Percentiles rank a stretch among this genome's conserved stretches.
These are phyloP conservation scores for Ambastaia sidthimunki DNA, from an alignment of 2,797 vertebrate genomes.

Conservation along the genomic window DNA sequence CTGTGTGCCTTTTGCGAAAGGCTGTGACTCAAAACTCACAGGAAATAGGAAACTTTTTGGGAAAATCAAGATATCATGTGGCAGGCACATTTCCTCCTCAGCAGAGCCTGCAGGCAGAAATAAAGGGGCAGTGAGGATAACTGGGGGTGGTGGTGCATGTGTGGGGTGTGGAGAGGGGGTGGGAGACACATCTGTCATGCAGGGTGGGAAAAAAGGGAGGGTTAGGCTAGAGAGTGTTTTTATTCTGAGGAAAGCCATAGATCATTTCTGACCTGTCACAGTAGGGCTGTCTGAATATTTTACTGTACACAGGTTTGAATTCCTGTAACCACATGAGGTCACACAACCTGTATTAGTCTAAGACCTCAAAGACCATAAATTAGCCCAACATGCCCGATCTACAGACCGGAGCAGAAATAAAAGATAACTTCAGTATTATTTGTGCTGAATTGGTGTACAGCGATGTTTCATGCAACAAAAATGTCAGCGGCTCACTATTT, in stretches of 20 bases:
- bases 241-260: constrained; percentile 56
- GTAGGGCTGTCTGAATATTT: constrained; percentile 55
- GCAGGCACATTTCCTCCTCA: constrained; percentile 57
- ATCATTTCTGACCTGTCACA: constrained; percentile 57
- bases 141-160: constrained; percentile 1
- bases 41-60: constrained; percentile 59
- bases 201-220: constrained; percentile 61
- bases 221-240: constrained; percentile 57
- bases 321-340: constrained; percentile 44
- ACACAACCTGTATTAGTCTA: constrained; percentile 20
- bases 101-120: constrained; percentile 47
- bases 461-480: no score
- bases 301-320: constrained; percentile 50
- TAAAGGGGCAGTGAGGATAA: constrained; percentile 49
- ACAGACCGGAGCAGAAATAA: background rate
- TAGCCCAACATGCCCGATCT: constrained; percentile 4
- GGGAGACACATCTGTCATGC: constrained; percentile 58
- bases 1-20: constrained; percentile 33
- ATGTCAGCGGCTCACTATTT: background rate
- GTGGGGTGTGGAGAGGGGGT: background rate
- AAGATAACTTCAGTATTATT: background rate
- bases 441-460: background rate
- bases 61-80: constrained; percentile 61
- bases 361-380: constrained; percentile 1
- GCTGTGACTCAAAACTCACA: constrained; percentile 53